These are phyloP conservation scores for Phenganax subtilis DNA, from an alignment of 92 coral and sea anemone genomes.

Conservation along the genomic window DNA sequence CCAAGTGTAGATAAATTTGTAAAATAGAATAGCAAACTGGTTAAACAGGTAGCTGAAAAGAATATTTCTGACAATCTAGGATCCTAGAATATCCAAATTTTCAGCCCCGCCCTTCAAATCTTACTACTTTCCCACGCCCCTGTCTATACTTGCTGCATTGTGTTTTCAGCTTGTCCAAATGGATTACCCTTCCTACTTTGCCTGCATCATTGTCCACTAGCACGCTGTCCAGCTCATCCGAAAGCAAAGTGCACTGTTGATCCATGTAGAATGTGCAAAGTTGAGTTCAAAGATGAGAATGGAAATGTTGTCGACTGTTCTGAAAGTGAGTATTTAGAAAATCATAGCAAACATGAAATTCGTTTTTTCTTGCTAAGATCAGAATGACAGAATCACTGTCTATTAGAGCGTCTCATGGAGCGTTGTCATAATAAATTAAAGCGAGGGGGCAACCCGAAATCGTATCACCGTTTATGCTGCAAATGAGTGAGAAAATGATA, in stretches of 20 bases:
- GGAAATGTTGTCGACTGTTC: conserved; percentile 83
- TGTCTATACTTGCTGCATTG: neutral
- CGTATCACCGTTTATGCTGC: too few species aligned
- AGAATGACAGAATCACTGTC: too few species aligned
- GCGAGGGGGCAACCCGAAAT: too few species aligned
- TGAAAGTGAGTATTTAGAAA: conserved; percentile 53
- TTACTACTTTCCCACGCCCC: neutral
- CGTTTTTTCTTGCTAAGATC: too few species aligned
- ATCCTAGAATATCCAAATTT: neutral
- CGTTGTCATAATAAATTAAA: too few species aligned
- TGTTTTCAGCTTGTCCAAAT: conserved; percentile 75
- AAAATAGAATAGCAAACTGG: too few species aligned
- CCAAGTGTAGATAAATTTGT: neutral
- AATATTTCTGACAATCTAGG: neutral
- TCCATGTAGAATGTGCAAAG: conserved; percentile 81
- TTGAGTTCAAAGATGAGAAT: conserved; percentile 69
- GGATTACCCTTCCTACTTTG: conserved; percentile 88
- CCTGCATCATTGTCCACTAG: conserved; percentile 74
- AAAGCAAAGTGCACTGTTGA: conserved; percentile 81
- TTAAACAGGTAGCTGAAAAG: neutral
- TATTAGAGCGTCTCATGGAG: too few species aligned
- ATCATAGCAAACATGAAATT: too few species aligned
- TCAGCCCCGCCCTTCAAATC: neutral
- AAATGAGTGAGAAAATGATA: too few species aligned
- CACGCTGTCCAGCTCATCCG: conserved; percentile 76